Base-by-base conservation (phyloP, 2,113 vertebrate genomes). In the Tragelaphus strepsiceros region DNA sequence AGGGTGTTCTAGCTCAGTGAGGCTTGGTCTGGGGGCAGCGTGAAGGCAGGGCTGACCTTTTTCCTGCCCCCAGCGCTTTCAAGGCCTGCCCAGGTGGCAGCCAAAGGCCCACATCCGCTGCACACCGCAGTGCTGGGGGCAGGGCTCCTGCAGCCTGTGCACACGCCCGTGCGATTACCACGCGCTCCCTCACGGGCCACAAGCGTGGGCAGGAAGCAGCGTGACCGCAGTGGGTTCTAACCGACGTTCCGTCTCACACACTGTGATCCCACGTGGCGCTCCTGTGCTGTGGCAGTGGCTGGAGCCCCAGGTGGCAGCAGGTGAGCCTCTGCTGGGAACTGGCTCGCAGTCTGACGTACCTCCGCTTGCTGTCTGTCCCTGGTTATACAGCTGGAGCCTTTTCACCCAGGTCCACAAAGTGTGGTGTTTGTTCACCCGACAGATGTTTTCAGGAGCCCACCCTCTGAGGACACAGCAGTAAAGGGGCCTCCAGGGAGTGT, bases 161-260 rank as follows among this genome's bases (percentile, higher is more conserved):
- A 22, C 22, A 4, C 11, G 39, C 59, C 54, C 54, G 19, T 43
- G 82, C 28, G 85, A 51, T 26, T 39, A 2, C 81, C 81, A 88
- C 90, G 92, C 58, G 14, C 28, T 8, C 49, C 59, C 9, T 61
- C 13, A 59, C 80, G 13, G 92, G 78, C 94, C n/a, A 5, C 0
- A 0, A 30, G 78, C 28, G 7, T 53, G 51, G 39, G 88, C 97
- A 95, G 97, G 98, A 98, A 98, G 88, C 94, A 54, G 88, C 81
- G 2, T 95, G 88, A 94, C 90, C 51, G 1, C 92, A 46, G 83
- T 56, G 78, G 61, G 54, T 96, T 93, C 62, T 93, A 97, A 97
- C 97, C 0, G 26, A 80, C 97, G n/a, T 92, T 96, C 62, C 35
- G 58, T n/a, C 43, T 32, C 32, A 5, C n/a, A 51, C 5, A 14